Conservation (phyloP, 2,113 vertebrate genomes). For the Micronisus gabar region DNA sequence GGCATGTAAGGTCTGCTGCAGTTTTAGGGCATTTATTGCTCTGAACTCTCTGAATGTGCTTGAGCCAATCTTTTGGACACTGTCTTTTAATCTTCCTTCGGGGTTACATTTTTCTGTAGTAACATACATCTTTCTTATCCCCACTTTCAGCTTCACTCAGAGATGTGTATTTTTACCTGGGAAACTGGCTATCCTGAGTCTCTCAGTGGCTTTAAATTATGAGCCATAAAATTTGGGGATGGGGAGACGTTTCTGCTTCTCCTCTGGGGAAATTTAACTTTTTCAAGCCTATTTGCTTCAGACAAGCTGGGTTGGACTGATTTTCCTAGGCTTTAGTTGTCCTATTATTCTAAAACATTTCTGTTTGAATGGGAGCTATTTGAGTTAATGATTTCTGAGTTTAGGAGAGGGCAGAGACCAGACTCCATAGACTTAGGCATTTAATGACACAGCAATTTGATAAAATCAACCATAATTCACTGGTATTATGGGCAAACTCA, state of each 20-base stretch:
- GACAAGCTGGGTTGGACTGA: background rate
- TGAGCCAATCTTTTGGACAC: background rate
- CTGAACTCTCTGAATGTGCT: background rate
- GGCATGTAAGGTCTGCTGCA: background rate
- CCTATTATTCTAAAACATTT: background rate
- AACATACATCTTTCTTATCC: background rate
- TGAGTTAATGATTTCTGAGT: background rate
- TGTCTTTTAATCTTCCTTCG: background rate
- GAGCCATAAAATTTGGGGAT: background rate
- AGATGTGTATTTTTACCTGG: background rate
- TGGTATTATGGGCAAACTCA: background rate
- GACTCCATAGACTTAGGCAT: background rate
- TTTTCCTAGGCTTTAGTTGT: background rate
- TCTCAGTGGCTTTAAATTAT: background rate
- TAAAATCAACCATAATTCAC: background rate
- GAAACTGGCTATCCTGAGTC: background rate
- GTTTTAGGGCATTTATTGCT: background rate
- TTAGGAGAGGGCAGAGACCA: background rate
- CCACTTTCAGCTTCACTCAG: background rate
- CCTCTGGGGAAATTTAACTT: background rate
- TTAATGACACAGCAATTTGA: background rate
- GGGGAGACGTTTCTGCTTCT: background rate
- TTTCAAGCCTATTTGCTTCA: background rate
- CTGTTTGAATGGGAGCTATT: background rate
- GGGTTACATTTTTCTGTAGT: background rate